Percentiles rank a stretch among this genome's conserved stretches.
Evolutionary conservation across 2,113 vertebrate genomes (phyloP).

Genomic region (Rhinolophus sinicus): DNA sequence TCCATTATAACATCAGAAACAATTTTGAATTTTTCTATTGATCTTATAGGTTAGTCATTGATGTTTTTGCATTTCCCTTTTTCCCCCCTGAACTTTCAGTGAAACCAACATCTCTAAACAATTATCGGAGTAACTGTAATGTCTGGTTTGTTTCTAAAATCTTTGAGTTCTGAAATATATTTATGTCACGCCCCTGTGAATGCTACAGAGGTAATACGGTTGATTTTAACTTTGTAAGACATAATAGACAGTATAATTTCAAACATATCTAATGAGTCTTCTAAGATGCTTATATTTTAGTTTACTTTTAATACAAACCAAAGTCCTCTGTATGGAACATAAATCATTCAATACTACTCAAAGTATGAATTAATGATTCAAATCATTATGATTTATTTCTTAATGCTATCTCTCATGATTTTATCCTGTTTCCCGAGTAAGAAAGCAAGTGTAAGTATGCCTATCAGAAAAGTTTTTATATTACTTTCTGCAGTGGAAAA

Average conservation of each 20-base stretch:
- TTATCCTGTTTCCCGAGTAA: background rate
- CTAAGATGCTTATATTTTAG: background rate
- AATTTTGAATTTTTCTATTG: constrained; percentile 56
- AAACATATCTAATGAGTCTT: background rate
- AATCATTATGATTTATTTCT: background rate
- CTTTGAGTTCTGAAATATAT: constrained; percentile 5
- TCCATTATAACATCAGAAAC: constrained; percentile 68
- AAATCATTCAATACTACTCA: background rate
- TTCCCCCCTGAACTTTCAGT: background rate
- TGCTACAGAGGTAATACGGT: background rate
- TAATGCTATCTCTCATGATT: background rate
- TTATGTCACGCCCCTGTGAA: background rate
- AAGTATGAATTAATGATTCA: background rate
- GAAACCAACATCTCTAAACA: constrained; percentile 64
- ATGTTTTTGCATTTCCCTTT: constrained; percentile 26
- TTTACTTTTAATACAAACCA: background rate
- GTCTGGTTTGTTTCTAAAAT: constrained; percentile 62
- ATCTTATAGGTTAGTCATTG: constrained; percentile 14
- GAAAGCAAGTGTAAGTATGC: background rate
- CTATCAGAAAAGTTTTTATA: background rate
- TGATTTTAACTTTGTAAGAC: constrained; percentile 45
- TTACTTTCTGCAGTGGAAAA: background rate
- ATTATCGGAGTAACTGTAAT: constrained; percentile 53
- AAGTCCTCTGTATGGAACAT: background rate
- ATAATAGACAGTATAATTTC: background rate